Conservation (phyloP, 2,888 invertebrate genomes). For the Tiphia femorata region DNA sequence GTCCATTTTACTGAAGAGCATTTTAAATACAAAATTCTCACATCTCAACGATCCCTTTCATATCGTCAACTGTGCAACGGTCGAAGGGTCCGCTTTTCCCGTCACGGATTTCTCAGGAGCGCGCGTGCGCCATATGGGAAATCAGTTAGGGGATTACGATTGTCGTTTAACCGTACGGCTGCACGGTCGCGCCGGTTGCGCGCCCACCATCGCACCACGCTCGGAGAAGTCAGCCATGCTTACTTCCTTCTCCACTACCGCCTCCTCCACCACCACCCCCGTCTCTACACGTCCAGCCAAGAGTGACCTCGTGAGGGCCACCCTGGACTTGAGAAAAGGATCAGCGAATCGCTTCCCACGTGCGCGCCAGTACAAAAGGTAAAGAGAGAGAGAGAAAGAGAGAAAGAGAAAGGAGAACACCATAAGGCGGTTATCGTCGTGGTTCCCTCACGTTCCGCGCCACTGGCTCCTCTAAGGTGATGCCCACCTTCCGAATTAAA, state of each 20-base stretch:
- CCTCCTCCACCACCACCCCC: not conserved
- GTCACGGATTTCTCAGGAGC: slow-evolving; percentile 14
- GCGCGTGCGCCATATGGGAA: slow-evolving; percentile 45
- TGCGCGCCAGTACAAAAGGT: not conserved
- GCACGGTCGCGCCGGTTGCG: slow-evolving; percentile 17
- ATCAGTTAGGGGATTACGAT: slow-evolving; percentile 38
- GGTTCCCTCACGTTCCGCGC: slow-evolving; percentile 12
- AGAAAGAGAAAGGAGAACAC: slow-evolving; percentile 17
- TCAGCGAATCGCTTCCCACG: no score
- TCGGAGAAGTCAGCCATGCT: slow-evolving; percentile 37
- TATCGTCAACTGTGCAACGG: no score
- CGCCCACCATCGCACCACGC: slow-evolving; percentile 1
- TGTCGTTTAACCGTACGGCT: slow-evolving; percentile 21
- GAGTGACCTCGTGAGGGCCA: slow-evolving; percentile 10
- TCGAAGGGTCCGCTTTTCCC: no score
- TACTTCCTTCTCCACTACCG: slow-evolving; percentile 34
- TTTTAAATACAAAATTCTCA: no score
- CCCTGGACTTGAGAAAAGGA: not conserved
- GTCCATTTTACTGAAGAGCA: no score
- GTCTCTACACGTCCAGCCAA: not conserved
- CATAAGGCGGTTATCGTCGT: slow-evolving; percentile 38
- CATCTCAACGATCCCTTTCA: no score
- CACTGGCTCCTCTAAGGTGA: slow-evolving; percentile 21
- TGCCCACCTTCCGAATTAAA: not conserved
- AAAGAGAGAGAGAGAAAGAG: not conserved